Base-by-base conservation (phyloP, 1,140 invertebrate genomes). In the Camponotus vicinus region DNA sequence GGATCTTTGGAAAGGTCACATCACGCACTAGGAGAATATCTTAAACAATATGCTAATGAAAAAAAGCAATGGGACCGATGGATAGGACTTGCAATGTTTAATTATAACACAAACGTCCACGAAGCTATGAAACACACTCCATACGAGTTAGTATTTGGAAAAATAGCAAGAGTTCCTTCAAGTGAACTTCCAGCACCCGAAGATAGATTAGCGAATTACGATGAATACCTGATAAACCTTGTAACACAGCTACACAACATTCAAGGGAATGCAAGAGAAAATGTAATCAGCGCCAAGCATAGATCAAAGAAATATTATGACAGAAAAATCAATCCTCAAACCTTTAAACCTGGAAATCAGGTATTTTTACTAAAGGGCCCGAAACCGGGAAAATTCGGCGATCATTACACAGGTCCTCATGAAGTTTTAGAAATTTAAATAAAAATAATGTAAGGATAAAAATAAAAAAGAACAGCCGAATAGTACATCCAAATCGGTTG, bases 221-320 rank as follows among this genome's bases (percentile, higher is more conserved):
- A 57, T 6, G 52, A 57, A 18, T 57, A 61, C 27, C n/a, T 61
- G 32, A n/a, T 61, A 61, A 18, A 27, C 2, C n/a, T 61, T 8
- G 7, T 61, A 5, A 61, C 59, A 3, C 59, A 61, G 27, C 21
- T 61, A 3, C 21, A 61, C 2, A 32, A 0, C 11, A 61, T 61
- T 61, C 27, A 61, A 11, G 3, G 7, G 3, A 66, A 66, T 1
- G 61, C 57, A 5, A 63, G 80, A 0, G 40, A 87, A 3, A 88
- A 90, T 27, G 37, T 91, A 32, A 75, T 85, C 13, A 0, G 69
- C 11, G 64, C 86, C 5, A 88, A 91, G 77, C 18, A 63, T 49
- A 79, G 61, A 82, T 80, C 52, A 32, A 89, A 91, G 6, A 5
- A 34, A 34, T 86, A 89, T 27, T 27, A 27, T 71, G 88, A 91